Percentiles rank a stretch among this genome's conserved stretches.
phyloP scores from a whole-genome alignment of 2,113 vertebrate species.

The Condylura cristata region DNA sequence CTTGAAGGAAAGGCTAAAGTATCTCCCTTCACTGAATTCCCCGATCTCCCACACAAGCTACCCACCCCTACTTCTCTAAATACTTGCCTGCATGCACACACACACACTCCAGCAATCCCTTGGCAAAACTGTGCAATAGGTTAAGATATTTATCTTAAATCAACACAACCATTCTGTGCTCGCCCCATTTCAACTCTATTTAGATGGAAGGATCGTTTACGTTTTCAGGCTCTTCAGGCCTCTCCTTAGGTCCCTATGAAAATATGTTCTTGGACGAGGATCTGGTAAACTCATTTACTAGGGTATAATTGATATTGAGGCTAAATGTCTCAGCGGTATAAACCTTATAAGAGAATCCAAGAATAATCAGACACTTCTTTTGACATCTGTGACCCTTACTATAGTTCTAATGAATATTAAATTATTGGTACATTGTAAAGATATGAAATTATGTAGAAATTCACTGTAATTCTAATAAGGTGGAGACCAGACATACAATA shows the following conservation, averaged over 20 bases:
- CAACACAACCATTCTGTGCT: not conserved
- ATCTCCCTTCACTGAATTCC: constrained; percentile 78
- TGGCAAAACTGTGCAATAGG: not conserved
- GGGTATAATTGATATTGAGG: not conserved
- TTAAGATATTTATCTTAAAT: not conserved
- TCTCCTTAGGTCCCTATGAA: not conserved
- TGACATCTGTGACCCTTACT: not conserved
- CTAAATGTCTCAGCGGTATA: not conserved
- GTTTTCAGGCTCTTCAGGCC: not conserved
- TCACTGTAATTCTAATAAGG: not conserved
- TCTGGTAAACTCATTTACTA: constrained; percentile 12
- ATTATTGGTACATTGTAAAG: not conserved
- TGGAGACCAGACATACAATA: not conserved
- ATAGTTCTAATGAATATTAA: not conserved
- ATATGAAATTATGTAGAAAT: not conserved
- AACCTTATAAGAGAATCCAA: not conserved
- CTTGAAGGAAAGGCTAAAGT: constrained; percentile 81
- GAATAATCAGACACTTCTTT: not conserved
- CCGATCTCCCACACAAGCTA: constrained; percentile 70
- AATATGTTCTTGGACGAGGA: not conserved
- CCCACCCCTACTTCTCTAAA: constrained; percentile 62
- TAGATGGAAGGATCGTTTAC: not conserved
- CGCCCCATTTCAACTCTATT: not conserved
- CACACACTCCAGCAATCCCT: not conserved
- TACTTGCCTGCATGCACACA: not conserved